These are phyloP conservation scores for Galemys pyrenaicus DNA, from an alignment of 2,113 vertebrate species.

Conservation along the genomic window DNA sequence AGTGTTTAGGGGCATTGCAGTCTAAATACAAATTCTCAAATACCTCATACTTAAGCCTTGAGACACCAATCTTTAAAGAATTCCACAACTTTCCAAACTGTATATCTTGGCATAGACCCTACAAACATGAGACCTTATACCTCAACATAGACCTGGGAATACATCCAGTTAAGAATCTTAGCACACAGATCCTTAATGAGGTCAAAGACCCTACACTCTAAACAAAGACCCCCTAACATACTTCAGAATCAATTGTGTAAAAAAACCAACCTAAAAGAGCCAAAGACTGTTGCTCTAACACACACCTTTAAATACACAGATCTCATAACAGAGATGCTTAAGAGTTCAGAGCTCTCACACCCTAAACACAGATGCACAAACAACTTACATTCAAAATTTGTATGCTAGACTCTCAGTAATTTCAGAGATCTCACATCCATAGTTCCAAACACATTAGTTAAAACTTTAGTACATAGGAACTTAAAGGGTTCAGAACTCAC, in stretches of 20 bases:
- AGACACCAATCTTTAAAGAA: neutral
- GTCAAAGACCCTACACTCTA: neutral
- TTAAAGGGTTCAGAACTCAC: neutral
- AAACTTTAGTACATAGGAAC: neutral
- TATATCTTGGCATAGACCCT: neutral
- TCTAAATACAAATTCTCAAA: neutral
- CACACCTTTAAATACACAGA: neutral
- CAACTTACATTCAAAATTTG: neutral
- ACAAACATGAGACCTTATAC: neutral
- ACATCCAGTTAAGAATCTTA: neutral
- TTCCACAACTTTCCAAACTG: neutral
- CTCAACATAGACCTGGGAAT: neutral
- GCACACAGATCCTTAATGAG: neutral
- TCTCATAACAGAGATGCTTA: conserved; percentile 7
- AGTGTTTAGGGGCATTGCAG: neutral
- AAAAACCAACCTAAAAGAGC: neutral
- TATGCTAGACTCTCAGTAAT: neutral
- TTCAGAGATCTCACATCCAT: neutral
- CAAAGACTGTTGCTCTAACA: neutral
- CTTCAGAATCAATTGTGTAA: neutral
- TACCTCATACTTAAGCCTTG: neutral
- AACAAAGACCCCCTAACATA: neutral
- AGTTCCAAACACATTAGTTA: neutral
- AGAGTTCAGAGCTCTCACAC: neutral
- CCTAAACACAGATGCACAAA: neutral